Evolutionary conservation across 2,113 vertebrate genomes (phyloP).

Genomic region (Scartelaos histophorus): DNA sequence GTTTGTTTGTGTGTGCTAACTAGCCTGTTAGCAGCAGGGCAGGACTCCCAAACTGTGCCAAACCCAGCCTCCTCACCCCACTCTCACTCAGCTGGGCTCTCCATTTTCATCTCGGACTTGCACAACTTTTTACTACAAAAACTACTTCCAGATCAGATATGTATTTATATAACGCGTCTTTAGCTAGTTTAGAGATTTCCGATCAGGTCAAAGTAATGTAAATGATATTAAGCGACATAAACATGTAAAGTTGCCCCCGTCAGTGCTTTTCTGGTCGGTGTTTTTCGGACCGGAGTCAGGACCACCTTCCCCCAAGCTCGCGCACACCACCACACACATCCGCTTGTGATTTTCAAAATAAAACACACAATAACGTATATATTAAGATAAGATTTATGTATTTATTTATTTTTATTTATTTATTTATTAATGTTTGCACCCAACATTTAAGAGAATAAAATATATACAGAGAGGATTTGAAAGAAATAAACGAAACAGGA

Average conservation of each 20-base stretch:
- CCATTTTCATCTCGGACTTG: slow-evolving; percentile 70
- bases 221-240: slow-evolving; percentile 1
- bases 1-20: slow-evolving; percentile 44
- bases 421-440: no score
- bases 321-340: neutral
- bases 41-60: slow-evolving; percentile 63
- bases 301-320: slow-evolving; percentile 54
- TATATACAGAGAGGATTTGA: no score
- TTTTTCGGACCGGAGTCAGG: slow-evolving; percentile 60
- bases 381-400: neutral
- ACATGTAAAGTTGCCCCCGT: slow-evolving; percentile 16
- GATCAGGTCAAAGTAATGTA: neutral
- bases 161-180: neutral
- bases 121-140: slow-evolving; percentile 34
- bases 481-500: no score
- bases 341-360: slow-evolving; percentile 3
- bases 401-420: no score
- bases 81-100: slow-evolving; percentile 77
- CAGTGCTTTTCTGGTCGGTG: slow-evolving; percentile 50
- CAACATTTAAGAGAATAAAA: no score
- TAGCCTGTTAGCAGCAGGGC: slow-evolving; percentile 65
- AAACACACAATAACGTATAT: neutral
- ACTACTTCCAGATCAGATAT: neutral
- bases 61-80: slow-evolving; percentile 76
- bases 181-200: neutral